Conservation (phyloP, 2,797 vertebrate genomes). For the Pseudotriccus pelzelni region DNA sequence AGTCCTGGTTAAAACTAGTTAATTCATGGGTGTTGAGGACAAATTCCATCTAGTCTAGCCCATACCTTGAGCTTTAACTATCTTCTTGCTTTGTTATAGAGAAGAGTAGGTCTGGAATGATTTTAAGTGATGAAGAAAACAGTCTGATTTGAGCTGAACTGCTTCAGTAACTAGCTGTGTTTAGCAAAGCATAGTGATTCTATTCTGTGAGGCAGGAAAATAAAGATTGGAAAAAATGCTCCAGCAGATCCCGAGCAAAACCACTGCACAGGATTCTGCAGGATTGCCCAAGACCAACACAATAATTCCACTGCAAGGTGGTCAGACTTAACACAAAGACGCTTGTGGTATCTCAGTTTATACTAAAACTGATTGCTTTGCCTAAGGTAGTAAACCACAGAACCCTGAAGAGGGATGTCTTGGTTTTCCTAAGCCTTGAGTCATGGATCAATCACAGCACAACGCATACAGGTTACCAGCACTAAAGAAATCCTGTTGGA, state of each 20-base stretch:
- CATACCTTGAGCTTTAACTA: background rate
- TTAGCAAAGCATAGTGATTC: background rate
- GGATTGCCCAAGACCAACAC: background rate
- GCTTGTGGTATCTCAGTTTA: background rate
- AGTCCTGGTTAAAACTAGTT: background rate
- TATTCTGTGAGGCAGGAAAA: background rate
- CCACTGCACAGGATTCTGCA: background rate
- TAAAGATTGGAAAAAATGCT: fast-evolving
- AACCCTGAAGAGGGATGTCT: background rate
- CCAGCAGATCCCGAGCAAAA: background rate
- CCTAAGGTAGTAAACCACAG: background rate
- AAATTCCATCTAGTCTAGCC: background rate
- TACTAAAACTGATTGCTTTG: background rate
- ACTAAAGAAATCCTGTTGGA: background rate
- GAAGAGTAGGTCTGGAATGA: background rate
- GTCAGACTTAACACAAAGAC: background rate
- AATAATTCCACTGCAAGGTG: background rate
- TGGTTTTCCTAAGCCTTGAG: background rate
- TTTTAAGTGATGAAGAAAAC: background rate
- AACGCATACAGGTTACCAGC: background rate
- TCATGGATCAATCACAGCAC: background rate
- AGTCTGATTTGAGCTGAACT: background rate
- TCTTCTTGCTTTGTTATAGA: background rate
- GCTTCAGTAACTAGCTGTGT: background rate
- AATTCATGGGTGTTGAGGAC: background rate